Percentiles rank a stretch among this genome's conserved stretches.
Evolutionary conservation across 2,888 invertebrate genomes (phyloP).

Genomic region (Leptopilina myrica): DNA sequence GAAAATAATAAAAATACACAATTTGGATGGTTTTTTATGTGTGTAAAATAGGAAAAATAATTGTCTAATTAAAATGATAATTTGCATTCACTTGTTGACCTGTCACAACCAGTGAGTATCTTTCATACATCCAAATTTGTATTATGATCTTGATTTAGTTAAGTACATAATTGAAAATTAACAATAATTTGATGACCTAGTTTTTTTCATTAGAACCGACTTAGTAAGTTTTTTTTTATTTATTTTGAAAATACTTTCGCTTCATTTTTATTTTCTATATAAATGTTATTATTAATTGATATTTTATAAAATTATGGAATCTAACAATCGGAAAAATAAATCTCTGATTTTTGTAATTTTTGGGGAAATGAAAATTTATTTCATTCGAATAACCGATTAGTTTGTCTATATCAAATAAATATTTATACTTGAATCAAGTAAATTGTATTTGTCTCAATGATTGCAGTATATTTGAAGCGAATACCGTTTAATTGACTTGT

Average conservation of each 20-base stretch:
- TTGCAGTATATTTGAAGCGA: too few species aligned
- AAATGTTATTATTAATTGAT: slow-evolving; percentile 1
- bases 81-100: neutral
- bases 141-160: neutral
- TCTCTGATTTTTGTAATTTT: slow-evolving; percentile 9
- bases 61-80: neutral
- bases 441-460: too few species aligned
- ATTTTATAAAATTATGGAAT: slow-evolving; percentile 22
- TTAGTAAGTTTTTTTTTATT: neutral
- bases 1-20: too few species aligned
- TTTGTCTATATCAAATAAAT: too few species aligned
- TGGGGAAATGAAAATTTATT: neutral
- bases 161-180: neutral
- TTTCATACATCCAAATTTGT: neutral
- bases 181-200: slow-evolving; percentile 2
- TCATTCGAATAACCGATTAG: too few species aligned
- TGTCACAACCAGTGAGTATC: slow-evolving; percentile 31
- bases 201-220: slow-evolving; percentile 17
- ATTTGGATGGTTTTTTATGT: too few species aligned
- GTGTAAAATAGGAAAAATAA: too few species aligned
- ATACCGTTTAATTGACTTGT: too few species aligned
- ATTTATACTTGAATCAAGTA: too few species aligned
- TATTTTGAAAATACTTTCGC: slow-evolving; percentile 27
- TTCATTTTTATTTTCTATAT: slow-evolving; percentile 10
- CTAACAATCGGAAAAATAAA: slow-evolving; percentile 31